A percentile compares a stretch with the other conserved stretches of the same genome.
Evolutionary conservation across 2,113 vertebrate species (phyloP).

Genomic region (Calidris pugnax): DNA sequence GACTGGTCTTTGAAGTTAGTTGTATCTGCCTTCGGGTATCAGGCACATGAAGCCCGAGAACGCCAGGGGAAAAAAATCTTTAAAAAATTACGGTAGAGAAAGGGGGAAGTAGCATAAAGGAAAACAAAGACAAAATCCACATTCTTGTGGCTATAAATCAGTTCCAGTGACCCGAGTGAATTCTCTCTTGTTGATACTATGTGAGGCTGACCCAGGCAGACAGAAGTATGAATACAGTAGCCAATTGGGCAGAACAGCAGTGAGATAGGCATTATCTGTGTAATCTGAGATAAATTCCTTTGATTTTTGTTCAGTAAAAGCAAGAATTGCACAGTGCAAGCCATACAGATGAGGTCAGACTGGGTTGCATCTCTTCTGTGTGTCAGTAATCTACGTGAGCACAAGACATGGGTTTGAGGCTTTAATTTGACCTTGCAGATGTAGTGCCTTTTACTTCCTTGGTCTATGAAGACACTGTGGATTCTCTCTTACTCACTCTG

Average conservation of each 20-base stretch:
- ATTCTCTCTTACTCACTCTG: background rate
- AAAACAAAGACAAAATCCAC: background rate
- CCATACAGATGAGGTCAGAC: background rate
- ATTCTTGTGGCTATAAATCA: slow-evolving; percentile 22
- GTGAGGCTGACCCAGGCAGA: background rate
- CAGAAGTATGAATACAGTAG: background rate
- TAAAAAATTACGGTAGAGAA: background rate
- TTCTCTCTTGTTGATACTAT: background rate
- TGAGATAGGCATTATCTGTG: background rate
- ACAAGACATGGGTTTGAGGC: background rate
- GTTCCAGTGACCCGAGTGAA: background rate
- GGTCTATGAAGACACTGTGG: background rate
- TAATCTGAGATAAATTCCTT: background rate
- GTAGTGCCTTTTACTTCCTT: background rate
- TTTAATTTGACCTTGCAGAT: background rate
- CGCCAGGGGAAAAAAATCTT: background rate
- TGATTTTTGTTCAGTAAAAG: background rate
- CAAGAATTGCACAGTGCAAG: background rate
- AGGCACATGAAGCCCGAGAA: background rate
- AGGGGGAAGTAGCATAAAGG: background rate
- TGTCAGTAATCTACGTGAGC: background rate
- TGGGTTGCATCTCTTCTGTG: background rate
- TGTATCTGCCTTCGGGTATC: background rate
- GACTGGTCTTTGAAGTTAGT: slow-evolving; percentile 23
- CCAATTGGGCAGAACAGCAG: background rate